Percentiles rank a stretch among this genome's conserved stretches.
Conservation (phyloP, 2,888 invertebrate species). For the Pyrgus malvae region DNA sequence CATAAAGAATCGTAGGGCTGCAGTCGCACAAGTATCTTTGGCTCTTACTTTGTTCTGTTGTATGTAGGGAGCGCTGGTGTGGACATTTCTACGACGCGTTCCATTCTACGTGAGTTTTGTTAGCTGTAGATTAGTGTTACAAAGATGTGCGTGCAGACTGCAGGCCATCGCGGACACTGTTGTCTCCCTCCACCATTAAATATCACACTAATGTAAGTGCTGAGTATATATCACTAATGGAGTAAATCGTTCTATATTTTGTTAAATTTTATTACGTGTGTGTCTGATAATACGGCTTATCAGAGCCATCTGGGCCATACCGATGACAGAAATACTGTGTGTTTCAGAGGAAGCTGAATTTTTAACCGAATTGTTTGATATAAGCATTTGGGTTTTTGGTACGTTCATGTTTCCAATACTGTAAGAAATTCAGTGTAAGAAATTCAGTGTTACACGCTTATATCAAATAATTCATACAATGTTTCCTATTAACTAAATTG, state of each 20-base stretch:
- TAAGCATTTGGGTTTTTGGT: conserved; percentile 4
- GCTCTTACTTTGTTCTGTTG: conserved; percentile 40
- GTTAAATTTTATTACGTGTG: conserved; percentile 75
- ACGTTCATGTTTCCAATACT: conserved; percentile 4
- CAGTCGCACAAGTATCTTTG: conserved; percentile 47
- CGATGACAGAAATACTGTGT: conserved; percentile 28
- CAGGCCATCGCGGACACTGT: conserved; percentile 59
- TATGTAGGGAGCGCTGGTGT: conserved; percentile 36
- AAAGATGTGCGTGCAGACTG: conserved; percentile 36
- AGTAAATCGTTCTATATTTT: conserved; percentile 78
- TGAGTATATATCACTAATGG: conserved; percentile 68
- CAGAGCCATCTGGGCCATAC: conserved; percentile 66
- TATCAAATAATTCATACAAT: conserved; percentile 7
- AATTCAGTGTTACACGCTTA: conserved; percentile 10
- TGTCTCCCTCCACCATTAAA: conserved; percentile 66
- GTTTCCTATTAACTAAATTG: conserved; percentile 2
- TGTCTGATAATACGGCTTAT: too few species aligned
- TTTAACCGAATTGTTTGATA: conserved; percentile 1
- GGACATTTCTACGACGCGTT: conserved; percentile 32
- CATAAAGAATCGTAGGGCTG: conserved; percentile 52
- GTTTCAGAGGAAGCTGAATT: neutral
- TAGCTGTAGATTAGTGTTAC: conserved; percentile 36
- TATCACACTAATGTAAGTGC: conserved; percentile 68
- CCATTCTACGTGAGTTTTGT: conserved; percentile 36
- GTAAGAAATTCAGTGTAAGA: conserved; percentile 12